Evolutionary conservation across 1,140 invertebrate species (phyloP), one percentile per base, ranked within the genome.

Genomic region (Plectrocnemia conspersa): DNA sequence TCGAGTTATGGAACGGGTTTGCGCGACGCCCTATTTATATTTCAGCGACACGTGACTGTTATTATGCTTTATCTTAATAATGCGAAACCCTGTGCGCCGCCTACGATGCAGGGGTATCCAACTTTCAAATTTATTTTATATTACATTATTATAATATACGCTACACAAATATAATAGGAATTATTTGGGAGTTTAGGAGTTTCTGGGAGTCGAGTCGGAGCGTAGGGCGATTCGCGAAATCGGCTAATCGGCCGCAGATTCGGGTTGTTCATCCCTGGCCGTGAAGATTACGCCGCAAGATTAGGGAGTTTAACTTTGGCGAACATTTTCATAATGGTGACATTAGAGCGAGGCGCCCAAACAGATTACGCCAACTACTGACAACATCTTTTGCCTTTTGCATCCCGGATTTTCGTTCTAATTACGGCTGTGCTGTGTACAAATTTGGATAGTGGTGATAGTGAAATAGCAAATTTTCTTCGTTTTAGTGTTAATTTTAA

Each of bases 11-110:
- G 56, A 57, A 61, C 58, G 54, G 47, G 54, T 49, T 56, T 27
- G 49, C 52, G 47, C 45, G 58, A 40, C 35, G 25, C 29, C 41
- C 53, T 57, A 57, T 61, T 61, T 61, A 61, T 61, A 61, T 58
- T 58, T 61, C 55, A 58, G 52, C 59, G 59, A 56, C 59, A 61
- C 59, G 59, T 58, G 56, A 58, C 55, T 58, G 52, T 58, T 61
- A 58, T 61, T 61, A 58, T 58, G 55, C 50, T 58, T 61, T 61
- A 58, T 61, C 59, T 61, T 61, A 56, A 56, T 56, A 60, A 40
- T 48, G 42, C 49, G n/a, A n/a, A n/a, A n/a, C 29, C 45, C 36
- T 35, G 25, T 47, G 13, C 24, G 49, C 29, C 13, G 36, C 2
- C 21, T n/a, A 49, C n/a, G 27, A 19, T 25, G 36, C 49, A 38